A percentile compares a stretch with the other conserved stretches of the same genome.
Evolutionary conservation across 2,888 invertebrate species (phyloP).

Genomic region (Trissoscelio sp.): DNA sequence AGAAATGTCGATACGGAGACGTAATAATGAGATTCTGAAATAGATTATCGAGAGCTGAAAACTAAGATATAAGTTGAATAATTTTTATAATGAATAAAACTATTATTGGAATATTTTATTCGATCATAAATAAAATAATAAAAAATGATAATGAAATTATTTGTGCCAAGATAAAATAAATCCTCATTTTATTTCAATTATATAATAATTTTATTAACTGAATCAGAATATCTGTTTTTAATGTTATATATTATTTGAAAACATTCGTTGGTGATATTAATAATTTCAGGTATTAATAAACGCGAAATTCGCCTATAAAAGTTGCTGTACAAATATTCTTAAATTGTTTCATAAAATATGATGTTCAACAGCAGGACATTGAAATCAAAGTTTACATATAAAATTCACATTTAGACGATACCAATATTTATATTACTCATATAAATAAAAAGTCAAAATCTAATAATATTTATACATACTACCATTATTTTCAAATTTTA

Average conservation of each 20-base stretch:
- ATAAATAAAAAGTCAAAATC: not conserved
- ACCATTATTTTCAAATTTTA: not conserved
- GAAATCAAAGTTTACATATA: not conserved
- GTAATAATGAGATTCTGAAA: not conserved
- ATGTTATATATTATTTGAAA: too few species aligned
- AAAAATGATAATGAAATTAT: too few species aligned
- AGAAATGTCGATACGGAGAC: not conserved
- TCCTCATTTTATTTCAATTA: too few species aligned
- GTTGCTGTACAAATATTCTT: not conserved
- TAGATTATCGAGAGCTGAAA: not conserved
- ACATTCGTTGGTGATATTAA: too few species aligned
- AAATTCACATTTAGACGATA: not conserved
- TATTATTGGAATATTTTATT: too few species aligned
- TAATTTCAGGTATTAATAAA: not conserved
- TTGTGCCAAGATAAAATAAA: too few species aligned
- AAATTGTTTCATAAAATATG: constrained; percentile 3
- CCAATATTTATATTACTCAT: not conserved
- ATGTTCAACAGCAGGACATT: not conserved
- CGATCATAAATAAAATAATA: too few species aligned
- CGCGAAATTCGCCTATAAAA: not conserved
- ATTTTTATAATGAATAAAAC: too few species aligned
- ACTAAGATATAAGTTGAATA: not conserved
- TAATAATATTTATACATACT: not conserved
- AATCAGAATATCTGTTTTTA: too few species aligned
- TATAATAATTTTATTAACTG: too few species aligned